These are phyloP conservation scores for Drosophila cracens DNA, from an alignment of 2,888 invertebrate genomes.

Conservation along the genomic window DNA sequence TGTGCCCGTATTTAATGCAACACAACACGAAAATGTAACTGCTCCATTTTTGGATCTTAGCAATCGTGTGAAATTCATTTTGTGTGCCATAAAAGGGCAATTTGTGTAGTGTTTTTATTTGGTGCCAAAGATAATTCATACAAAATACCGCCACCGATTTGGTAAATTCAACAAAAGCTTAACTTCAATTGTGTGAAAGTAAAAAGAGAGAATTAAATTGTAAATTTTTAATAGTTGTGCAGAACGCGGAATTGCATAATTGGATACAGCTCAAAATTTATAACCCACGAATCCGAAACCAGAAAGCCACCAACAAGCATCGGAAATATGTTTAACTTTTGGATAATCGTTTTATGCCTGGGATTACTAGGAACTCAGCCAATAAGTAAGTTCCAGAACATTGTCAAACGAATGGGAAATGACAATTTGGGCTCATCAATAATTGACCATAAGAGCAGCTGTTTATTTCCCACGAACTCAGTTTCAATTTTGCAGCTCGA, in stretches of 20 bases:
- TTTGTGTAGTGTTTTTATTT: conserved; percentile 49
- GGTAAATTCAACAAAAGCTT: conserved; percentile 22
- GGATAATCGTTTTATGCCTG: conserved; percentile 84
- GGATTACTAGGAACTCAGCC: conserved; percentile 82
- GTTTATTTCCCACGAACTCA: not conserved
- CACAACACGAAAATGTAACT: conserved; percentile 64
- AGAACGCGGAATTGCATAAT: conserved; percentile 25
- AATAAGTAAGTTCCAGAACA: conserved; percentile 80
- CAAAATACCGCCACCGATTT: conserved; percentile 59
- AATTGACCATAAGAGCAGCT: not conserved
- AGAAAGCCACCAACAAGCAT: conserved; percentile 29
- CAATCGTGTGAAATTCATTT: conserved; percentile 36
- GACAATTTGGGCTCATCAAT: not conserved
- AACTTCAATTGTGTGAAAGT: conserved; percentile 66
- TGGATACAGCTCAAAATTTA: conserved; percentile 10
- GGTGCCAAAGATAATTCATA: conserved; percentile 65
- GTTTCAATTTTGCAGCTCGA: not conserved
- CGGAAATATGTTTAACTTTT: conserved; percentile 82
- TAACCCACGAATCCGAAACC: conserved; percentile 7
- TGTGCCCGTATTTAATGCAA: conserved; percentile 41
- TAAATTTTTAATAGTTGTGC: conserved; percentile 6
- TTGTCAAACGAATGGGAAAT: not conserved
- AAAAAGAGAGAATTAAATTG: conserved; percentile 52
- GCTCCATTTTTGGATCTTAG: conserved; percentile 25
- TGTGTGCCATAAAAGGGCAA: conserved; percentile 22